These are phyloP conservation scores for Phalacrocorax carbo DNA, from an alignment of 2,113 vertebrate genomes.

Conservation along the genomic window DNA sequence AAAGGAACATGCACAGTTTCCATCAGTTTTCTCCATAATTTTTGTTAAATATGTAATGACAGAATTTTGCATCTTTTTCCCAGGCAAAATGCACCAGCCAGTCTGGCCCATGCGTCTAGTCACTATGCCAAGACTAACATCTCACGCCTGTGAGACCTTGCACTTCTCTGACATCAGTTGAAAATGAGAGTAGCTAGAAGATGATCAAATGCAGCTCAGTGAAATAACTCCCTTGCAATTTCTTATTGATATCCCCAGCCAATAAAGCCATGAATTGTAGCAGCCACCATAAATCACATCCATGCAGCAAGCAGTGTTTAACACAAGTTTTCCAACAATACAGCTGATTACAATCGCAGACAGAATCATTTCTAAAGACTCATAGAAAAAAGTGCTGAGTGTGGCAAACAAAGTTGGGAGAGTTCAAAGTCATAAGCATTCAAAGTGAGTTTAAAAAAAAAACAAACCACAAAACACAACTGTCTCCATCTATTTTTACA, in stretches of 20 bases:
- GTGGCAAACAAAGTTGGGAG: background rate
- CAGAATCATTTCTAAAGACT: background rate
- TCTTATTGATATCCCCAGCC: background rate
- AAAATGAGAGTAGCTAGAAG: slow-evolving; percentile 14
- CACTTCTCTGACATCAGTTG: background rate
- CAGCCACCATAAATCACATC: background rate
- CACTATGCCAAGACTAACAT: background rate
- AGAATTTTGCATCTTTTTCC: background rate
- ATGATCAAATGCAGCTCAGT: background rate
- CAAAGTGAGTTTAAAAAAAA: background rate
- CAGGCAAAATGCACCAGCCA: background rate
- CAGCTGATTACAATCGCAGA: slow-evolving; percentile 7
- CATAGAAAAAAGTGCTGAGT: background rate
- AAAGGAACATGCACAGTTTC: background rate
- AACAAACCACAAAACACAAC: too few relatives aligned
- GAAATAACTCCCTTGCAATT: background rate
- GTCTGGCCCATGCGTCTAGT: background rate
- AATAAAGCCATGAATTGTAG: background rate
- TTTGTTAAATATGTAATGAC: background rate
- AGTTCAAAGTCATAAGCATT: background rate
- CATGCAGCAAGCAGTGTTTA: background rate
- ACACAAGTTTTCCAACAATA: background rate
- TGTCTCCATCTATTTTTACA: background rate
- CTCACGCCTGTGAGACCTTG: background rate
- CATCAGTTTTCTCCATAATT: background rate